A percentile compares a stretch with the other conserved stretches of the same genome.
phyloP scores from a whole-genome alignment of 2,888 invertebrate genomes.

The Merodon equestris region DNA sequence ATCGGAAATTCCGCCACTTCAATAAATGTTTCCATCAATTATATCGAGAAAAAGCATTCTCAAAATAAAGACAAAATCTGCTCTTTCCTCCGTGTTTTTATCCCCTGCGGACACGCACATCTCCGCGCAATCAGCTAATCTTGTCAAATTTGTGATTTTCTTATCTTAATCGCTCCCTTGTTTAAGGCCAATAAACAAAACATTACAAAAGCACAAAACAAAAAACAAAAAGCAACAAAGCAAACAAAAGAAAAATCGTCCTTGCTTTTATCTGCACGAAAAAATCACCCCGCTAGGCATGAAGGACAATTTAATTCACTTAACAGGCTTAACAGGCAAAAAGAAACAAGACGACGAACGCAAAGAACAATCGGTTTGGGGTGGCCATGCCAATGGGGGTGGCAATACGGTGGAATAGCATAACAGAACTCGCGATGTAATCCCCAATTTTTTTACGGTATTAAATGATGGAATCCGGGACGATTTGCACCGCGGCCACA shows the following conservation, averaged over 20 bases:
- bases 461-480: slow-evolving; percentile 67
- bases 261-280: slow-evolving; percentile 34
- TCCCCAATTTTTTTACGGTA: slow-evolving; percentile 68
- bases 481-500: slow-evolving; percentile 59
- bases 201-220: slow-evolving; percentile 56
- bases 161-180: slow-evolving; percentile 59
- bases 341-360: slow-evolving; percentile 26
- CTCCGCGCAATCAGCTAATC: slow-evolving; percentile 45
- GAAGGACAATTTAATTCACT: slow-evolving; percentile 68
- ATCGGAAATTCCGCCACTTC: no score
- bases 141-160: slow-evolving; percentile 62
- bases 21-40: no score
- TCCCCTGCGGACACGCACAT: no score
- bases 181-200: slow-evolving; percentile 64
- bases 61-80: no score
- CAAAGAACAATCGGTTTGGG: slow-evolving; percentile 14
- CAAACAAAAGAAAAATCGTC: slow-evolving; percentile 19
- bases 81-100: no score
- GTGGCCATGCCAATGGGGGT: slow-evolving; percentile 1
- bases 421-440: slow-evolving; percentile 66
- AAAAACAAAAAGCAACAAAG: slow-evolving; percentile 38
- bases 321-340: slow-evolving; percentile 63
- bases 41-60: no score
- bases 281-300: slow-evolving; percentile 58
- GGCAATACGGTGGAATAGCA: slow-evolving; percentile 41